Conservation (phyloP, 2,888 invertebrate genomes). For the Pterostichus niger region DNA sequence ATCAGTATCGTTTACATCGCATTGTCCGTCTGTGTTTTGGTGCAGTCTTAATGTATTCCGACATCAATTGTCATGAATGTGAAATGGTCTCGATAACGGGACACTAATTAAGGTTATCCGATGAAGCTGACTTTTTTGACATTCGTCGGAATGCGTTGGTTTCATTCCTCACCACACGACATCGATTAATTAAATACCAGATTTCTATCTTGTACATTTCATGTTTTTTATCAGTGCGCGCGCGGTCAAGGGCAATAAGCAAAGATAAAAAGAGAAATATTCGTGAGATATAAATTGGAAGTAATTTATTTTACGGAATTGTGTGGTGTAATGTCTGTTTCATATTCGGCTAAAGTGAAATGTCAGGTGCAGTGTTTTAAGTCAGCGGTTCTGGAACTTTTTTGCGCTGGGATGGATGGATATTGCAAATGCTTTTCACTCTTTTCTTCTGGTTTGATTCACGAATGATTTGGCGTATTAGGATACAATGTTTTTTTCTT, state of each 20-base stretch:
- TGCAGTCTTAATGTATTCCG: background rate
- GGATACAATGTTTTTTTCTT: too few species aligned
- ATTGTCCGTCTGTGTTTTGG: background rate
- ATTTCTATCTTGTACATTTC: constrained; percentile 48
- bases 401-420: background rate
- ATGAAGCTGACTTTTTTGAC: constrained; percentile 38
- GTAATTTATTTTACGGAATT: constrained; percentile 53
- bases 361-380: constrained; percentile 39
- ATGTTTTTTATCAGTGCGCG: constrained; percentile 54
- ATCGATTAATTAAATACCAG: constrained; percentile 52
- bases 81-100: constrained; percentile 34
- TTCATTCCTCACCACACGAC: constrained; percentile 39
- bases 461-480: too few species aligned
- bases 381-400: background rate
- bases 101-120: constrained; percentile 40
- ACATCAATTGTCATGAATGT: constrained; percentile 35
- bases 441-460: too few species aligned
- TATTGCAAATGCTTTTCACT: too few species aligned
- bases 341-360: constrained; percentile 38
- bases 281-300: constrained; percentile 48
- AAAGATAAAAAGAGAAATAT: constrained; percentile 50
- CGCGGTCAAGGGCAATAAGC: constrained; percentile 42
- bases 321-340: constrained; percentile 42
- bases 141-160: constrained; percentile 30
- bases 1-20: constrained; percentile 7